Base-by-base conservation (phyloP, 2,888 invertebrate species). In the Amblyjoppa fuscipennis region DNA sequence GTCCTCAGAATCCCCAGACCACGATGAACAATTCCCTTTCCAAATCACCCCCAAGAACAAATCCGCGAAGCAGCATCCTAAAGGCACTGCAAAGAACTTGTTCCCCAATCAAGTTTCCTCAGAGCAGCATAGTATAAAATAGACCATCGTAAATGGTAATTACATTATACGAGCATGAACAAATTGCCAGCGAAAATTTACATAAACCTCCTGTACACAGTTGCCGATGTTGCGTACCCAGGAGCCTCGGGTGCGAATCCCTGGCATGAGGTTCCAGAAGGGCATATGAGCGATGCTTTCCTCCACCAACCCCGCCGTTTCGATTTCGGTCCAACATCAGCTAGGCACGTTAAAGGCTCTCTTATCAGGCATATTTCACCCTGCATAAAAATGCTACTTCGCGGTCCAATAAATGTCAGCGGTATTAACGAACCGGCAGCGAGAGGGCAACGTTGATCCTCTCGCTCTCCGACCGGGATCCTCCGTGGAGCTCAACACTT, bases 371-470 rank as follows among this genome's bases (percentile, higher is more conserved):
- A 73, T 76, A 68, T 83, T 80, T 76, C 71, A 76, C 59, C 69
- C 51, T 66, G 64, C 73, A 79, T 77, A 83, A 81, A 85, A 85
- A 81, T 61, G 77, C 77, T 64, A 70, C 68, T 71, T 84, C 77
- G 73, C 78, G 77, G 85, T 59, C 87, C 80, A 84, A 87, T 85
- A 87, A 87, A 87, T 81, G 85, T 41, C 70, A 49, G 51, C 69
- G 85, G 80, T 83, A 87, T 81, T 80, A 82, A 84, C 75, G 77
- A 73, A 64, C 59, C 59, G 13, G 74, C 64, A 41, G 28, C 61
- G 53, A 45, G 76, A 74, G 84, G 76, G 79, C 5, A 38, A 51
- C 71, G 77, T 70, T 13, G 41, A 51, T 71, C 74, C 7, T 81
- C 59, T 68, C 61, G n/a, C 34, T 9, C 49, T 2, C 20, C n/a